Conservation (phyloP, 2,113 vertebrate species). For the Lonchura striata region DNA sequence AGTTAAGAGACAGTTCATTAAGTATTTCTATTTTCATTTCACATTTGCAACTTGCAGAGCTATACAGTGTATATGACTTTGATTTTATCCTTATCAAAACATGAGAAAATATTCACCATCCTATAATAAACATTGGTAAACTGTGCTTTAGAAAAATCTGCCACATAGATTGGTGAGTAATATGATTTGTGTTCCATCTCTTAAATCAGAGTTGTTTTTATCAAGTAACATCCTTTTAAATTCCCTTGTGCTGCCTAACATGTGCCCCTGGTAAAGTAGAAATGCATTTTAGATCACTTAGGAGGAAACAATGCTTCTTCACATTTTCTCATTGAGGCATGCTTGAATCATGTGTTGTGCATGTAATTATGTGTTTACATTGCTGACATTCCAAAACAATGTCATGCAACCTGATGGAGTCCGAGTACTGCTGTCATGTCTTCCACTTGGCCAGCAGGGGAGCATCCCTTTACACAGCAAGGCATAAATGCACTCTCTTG, state of each 20-base stretch:
- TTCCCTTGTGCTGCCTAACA: not conserved
- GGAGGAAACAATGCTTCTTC: not conserved
- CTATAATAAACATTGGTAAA: not conserved
- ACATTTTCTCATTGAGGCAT: constrained; percentile 21
- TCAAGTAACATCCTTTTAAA: not conserved
- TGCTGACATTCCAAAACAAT: not conserved
- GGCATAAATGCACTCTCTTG: not conserved
- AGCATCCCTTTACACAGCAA: not conserved
- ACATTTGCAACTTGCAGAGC: not conserved
- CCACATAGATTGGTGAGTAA: constrained; percentile 48
- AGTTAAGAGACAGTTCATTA: not conserved
- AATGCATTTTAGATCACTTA: not conserved
- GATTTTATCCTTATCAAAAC: not conserved
- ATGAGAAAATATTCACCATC: not conserved
- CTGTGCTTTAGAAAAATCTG: not conserved
- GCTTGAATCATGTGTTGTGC: constrained; percentile 12
- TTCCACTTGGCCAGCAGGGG: not conserved
- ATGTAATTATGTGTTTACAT: not conserved
- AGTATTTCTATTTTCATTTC: not conserved
- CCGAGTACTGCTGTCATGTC: not conserved
- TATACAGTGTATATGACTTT: not conserved
- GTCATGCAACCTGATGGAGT: not conserved
- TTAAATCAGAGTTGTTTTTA: not conserved
- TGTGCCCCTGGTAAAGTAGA: not conserved
- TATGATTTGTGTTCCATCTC: not conserved